phyloP scores from a whole-genome alignment of 2,113 vertebrate species.

The Pica pica region DNA sequence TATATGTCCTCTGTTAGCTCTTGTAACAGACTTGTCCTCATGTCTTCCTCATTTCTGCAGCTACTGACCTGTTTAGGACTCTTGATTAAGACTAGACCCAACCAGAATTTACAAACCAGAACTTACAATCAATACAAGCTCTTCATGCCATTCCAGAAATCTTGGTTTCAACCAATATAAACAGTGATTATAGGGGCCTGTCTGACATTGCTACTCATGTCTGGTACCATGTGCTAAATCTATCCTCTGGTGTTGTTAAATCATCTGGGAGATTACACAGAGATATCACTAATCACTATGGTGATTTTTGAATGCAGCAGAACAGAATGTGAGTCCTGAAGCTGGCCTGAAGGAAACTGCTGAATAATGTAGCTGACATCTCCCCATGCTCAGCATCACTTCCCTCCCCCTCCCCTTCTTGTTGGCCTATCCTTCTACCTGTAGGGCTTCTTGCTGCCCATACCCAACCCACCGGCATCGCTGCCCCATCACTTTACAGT shows the following conservation, averaged over 20 bases:
- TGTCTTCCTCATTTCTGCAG: background rate
- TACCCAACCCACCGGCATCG: background rate
- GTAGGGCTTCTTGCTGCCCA: background rate
- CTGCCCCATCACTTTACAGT: background rate
- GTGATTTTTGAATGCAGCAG: background rate
- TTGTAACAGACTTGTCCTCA: background rate
- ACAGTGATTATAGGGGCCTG: background rate
- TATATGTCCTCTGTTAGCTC: background rate
- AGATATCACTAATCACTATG: background rate
- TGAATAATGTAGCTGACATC: slow-evolving; percentile 42
- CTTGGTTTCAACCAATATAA: background rate
- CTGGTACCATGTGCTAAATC: slow-evolving; percentile 18
- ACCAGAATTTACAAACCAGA: background rate
- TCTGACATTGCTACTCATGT: background rate
- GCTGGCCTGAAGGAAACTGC: background rate
- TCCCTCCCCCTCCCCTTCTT: background rate
- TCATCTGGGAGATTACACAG: background rate
- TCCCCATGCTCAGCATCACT: background rate
- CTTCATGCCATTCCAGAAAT: background rate
- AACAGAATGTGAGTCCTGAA: background rate
- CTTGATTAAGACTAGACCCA: background rate
- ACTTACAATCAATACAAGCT: background rate
- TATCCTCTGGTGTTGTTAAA: background rate
- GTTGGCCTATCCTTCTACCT: slow-evolving; percentile 15
- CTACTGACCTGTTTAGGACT: background rate